Percentiles rank a stretch among this genome's conserved stretches.
phyloP scores from a whole-genome alignment of 2,113 vertebrate species.

The Raphicerus campestris region DNA sequence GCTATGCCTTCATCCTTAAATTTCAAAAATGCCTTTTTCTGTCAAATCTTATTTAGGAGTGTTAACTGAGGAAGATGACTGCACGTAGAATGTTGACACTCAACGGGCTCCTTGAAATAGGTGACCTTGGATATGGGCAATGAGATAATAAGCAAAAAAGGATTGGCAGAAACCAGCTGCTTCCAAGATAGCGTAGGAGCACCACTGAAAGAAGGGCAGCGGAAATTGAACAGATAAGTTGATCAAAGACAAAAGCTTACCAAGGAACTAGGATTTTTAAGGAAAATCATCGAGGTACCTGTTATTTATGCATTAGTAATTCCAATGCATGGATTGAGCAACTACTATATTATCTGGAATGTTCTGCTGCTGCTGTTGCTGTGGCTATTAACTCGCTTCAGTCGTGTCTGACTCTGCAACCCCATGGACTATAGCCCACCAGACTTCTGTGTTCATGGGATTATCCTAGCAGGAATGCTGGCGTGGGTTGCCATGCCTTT shows the following conservation, averaged over 20 bases:
- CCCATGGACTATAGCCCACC: neutral
- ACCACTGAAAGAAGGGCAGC: conserved; percentile 7
- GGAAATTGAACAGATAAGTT: conserved; percentile 24
- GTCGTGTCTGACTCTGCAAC: neutral
- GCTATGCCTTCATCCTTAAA: conserved; percentile 45
- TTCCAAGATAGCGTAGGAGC: conserved; percentile 27
- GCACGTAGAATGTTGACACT: conserved; percentile 25
- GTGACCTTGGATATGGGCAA: conserved; percentile 6
- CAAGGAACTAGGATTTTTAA: neutral
- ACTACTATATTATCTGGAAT: neutral
- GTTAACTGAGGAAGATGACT: conserved; percentile 33
- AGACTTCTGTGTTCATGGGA: neutral
- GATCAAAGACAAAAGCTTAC: conserved; percentile 41
- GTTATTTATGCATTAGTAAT: neutral
- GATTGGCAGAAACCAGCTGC: conserved; percentile 55
- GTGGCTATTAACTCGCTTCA: neutral
- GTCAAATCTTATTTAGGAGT: conserved; percentile 48
- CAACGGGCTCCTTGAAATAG: conserved; percentile 37
- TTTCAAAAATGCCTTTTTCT: conserved; percentile 55
- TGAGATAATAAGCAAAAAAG: conserved; percentile 54
- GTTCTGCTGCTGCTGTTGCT: neutral
- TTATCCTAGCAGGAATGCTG: neutral
- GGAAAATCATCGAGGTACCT: neutral
- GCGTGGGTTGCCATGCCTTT: neutral
- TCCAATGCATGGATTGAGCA: neutral